Base-by-base conservation (phyloP, 2,797 vertebrate species). In the Coendou prehensilis region DNA sequence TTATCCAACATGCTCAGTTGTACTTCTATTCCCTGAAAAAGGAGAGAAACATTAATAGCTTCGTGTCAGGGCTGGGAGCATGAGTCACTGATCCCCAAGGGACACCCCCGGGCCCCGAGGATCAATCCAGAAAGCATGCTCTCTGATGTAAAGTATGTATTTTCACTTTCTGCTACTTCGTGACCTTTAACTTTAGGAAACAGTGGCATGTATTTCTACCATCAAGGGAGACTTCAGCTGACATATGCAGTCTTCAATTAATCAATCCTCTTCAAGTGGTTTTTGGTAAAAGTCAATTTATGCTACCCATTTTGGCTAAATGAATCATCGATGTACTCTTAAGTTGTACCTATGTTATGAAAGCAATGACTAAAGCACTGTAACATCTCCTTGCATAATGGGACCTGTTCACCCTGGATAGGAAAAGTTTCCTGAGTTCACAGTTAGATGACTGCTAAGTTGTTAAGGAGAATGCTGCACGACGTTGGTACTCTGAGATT, bases 261-360 rank as follows among this genome's bases (percentile, higher is more conserved):
- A 84, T 18, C 14, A 6, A 76, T 73, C 87, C 41, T 88, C 89
- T 83, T 87, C 78, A 59, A 71, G 57, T 71, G 64, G 3, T 93
- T 95, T 91, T 80, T 89, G 47, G 91, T 52, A 87, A 94, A 96
- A 91, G 59, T 67, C 69, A 89, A 91, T 67, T 95, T 93, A 80
- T 78, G 81, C 41, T 71, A 94, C 71, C 37, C 54, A 73, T 87
- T 94, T 92, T 93, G 59, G 50, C 64, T 93, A 94, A 94, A 33
- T 87, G 91, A 95, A 94, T 96, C 84, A 95, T n/a, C 80, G 26
- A 9, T 28, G 18, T 61, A 61, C 63, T 95, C 56, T 10, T 54
- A 82, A 96, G 8, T 54, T 86, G 57, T 79, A 52, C 83, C 79
- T 93, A 52, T 93, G 84, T 81, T 69, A 78, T 28, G 33, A 91